Conservation (phyloP, 1,140 invertebrate species). For the Drosophila nikananu region DNA sequence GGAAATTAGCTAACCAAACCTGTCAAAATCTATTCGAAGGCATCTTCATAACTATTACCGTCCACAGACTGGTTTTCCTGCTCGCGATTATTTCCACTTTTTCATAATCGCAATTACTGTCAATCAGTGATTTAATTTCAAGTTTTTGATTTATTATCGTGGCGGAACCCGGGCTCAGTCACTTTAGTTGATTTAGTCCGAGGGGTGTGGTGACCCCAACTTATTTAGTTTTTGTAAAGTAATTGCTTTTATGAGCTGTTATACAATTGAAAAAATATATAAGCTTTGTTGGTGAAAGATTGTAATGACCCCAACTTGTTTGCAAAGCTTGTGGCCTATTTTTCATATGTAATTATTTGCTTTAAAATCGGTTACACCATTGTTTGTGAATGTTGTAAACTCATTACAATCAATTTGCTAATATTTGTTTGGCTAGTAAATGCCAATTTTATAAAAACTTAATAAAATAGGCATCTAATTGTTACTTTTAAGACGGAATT, state of each 20-base stretch:
- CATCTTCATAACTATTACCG: slow-evolving; percentile 68
- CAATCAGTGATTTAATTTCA: slow-evolving; percentile 36
- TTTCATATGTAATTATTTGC: too few species aligned
- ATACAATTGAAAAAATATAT: neutral
- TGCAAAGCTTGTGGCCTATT: too few species aligned
- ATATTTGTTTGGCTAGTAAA: neutral
- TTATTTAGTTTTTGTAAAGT: neutral
- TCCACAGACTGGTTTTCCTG: slow-evolving; percentile 22
- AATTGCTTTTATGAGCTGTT: slow-evolving; percentile 2
- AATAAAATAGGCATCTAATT: too few species aligned
- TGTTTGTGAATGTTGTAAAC: slow-evolving; percentile 3
- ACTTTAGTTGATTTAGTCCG: slow-evolving; percentile 6
- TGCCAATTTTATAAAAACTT: too few species aligned
- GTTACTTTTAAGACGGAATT: too few species aligned
- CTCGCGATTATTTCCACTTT: slow-evolving; percentile 36
- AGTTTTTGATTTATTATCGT: slow-evolving; percentile 37
- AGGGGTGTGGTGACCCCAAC: slow-evolving; percentile 23
- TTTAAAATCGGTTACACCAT: too few species aligned
- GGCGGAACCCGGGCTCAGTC: slow-evolving; percentile 15
- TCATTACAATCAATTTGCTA: neutral
- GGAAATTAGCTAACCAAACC: slow-evolving; percentile 57
- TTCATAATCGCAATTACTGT: slow-evolving; percentile 44
- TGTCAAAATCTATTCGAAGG: slow-evolving; percentile 75
- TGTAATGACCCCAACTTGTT: neutral
- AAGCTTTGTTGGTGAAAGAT: neutral